Conservation (phyloP, 1,140 invertebrate species). For the Leucophenga varia region DNA sequence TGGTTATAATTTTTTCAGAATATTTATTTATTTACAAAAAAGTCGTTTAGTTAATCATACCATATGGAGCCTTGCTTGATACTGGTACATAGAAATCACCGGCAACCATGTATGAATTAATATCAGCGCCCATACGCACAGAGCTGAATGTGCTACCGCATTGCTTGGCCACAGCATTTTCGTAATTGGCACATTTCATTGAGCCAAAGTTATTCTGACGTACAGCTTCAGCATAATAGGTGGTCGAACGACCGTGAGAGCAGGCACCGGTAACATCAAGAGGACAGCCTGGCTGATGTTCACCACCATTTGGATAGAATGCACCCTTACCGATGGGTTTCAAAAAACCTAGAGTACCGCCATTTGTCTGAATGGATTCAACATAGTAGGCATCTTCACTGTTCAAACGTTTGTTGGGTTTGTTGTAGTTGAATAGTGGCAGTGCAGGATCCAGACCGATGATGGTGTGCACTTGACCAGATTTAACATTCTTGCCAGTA, state of each 20-base stretch:
- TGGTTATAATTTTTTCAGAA: slow-evolving; percentile 17
- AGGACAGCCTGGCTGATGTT: slow-evolving; percentile 60
- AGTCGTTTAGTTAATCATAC: slow-evolving; percentile 50
- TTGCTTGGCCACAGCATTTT: slow-evolving; percentile 22
- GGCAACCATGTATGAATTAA: slow-evolving; percentile 46
- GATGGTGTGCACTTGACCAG: slow-evolving; percentile 40
- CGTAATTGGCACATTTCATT: slow-evolving; percentile 31
- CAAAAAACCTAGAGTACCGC: slow-evolving; percentile 57
- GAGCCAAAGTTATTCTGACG: slow-evolving; percentile 29
- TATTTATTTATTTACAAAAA: slow-evolving; percentile 40
- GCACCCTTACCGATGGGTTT: slow-evolving; percentile 58
- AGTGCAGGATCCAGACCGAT: slow-evolving; percentile 58
- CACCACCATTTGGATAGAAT: slow-evolving; percentile 60
- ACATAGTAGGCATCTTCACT: slow-evolving; percentile 50
- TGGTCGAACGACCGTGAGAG: slow-evolving; percentile 59
- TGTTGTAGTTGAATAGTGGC: slow-evolving; percentile 47
- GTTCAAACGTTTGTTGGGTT: slow-evolving; percentile 47
- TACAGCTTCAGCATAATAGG: slow-evolving; percentile 62
- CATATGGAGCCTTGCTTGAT: slow-evolving; percentile 45
- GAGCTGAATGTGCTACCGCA: slow-evolving; percentile 36
- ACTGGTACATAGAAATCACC: slow-evolving; percentile 37
- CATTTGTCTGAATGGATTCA: slow-evolving; percentile 62
- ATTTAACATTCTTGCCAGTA: slow-evolving; percentile 55
- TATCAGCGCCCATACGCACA: slow-evolving; percentile 55
- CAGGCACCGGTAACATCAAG: slow-evolving; percentile 53